phyloP scores from a whole-genome alignment of 2,888 invertebrate genomes.

The Sesamia inferens region DNA sequence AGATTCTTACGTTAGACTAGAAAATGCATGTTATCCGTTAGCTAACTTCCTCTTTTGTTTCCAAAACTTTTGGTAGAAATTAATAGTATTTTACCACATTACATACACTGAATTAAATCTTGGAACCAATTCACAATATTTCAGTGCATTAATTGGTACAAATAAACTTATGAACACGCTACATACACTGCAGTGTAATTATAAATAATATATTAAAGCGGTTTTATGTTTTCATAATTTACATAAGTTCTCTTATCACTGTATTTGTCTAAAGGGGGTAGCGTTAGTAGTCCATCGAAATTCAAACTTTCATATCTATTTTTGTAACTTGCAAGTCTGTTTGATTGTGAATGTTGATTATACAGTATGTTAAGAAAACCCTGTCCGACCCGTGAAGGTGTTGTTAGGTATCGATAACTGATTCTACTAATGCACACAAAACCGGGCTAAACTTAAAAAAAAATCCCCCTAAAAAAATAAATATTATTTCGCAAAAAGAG shows the following conservation, averaged over 20 bases:
- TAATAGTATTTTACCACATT: slow-evolving; percentile 19
- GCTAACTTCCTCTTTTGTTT: slow-evolving; percentile 24
- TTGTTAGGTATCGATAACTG: too few relatives aligned
- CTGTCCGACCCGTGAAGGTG: too few relatives aligned
- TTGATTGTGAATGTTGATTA: background rate
- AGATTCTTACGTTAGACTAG: slow-evolving; percentile 72
- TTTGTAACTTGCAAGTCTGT: background rate
- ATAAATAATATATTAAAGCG: background rate
- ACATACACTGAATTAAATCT: slow-evolving; percentile 38
- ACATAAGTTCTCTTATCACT: slow-evolving; percentile 9
- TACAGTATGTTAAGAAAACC: too few relatives aligned
- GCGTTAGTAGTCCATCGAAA: background rate
- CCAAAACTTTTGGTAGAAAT: slow-evolving; percentile 9
- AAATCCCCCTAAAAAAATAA: too few relatives aligned
- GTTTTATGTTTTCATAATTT: slow-evolving; percentile 7
- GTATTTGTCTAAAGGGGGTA: background rate
- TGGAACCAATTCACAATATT: slow-evolving; percentile 28
- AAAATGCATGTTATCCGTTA: slow-evolving; percentile 51
- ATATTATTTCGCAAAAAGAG: too few relatives aligned
- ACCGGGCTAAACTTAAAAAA: too few relatives aligned
- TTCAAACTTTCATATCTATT: background rate
- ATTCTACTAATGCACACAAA: too few relatives aligned
- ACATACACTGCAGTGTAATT: slow-evolving; percentile 5
- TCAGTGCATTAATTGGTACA: slow-evolving; percentile 29
- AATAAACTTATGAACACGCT: slow-evolving; percentile 14